These are phyloP conservation scores for Xylota sylvarum DNA, from an alignment of 2,888 invertebrate genomes.

Conservation along the genomic window DNA sequence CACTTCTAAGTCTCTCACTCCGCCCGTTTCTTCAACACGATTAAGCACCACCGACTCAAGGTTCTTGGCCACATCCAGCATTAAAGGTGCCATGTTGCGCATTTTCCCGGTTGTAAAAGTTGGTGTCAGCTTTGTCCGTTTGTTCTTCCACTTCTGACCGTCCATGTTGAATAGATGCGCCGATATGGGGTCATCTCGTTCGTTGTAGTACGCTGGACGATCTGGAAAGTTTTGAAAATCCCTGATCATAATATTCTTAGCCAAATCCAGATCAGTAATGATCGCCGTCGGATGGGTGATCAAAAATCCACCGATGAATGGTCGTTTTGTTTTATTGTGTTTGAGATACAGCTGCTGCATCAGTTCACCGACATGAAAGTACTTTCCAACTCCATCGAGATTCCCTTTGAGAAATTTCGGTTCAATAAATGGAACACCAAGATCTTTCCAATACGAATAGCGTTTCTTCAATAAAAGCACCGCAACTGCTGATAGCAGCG, in stretches of 20 bases:
- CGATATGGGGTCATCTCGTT: constrained; percentile 82
- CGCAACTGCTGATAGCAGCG: not conserved
- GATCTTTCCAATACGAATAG: constrained; percentile 79
- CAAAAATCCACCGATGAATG: constrained; percentile 79
- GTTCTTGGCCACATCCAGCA: constrained; percentile 79
- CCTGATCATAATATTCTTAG: constrained; percentile 82
- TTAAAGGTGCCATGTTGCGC: constrained; percentile 84
- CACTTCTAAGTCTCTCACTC: constrained; percentile 81
- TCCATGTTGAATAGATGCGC: constrained; percentile 81
- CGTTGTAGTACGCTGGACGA: constrained; percentile 79
- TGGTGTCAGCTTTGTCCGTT: constrained; percentile 84
- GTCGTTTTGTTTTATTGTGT: constrained; percentile 76
- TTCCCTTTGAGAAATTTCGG: constrained; percentile 78
- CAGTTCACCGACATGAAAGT: constrained; percentile 80
- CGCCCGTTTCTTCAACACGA: constrained; percentile 18
- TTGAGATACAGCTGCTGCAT: constrained; percentile 79
- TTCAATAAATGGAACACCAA: constrained; percentile 78
- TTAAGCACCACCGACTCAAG: constrained; percentile 70
- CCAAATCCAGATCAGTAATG: constrained; percentile 81
- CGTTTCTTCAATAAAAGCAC: constrained; percentile 10
- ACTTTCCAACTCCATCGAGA: constrained; percentile 78
- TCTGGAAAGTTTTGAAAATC: constrained; percentile 84
- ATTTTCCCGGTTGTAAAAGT: constrained; percentile 86
- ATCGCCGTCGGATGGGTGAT: constrained; percentile 78
- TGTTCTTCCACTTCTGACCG: constrained; percentile 84